A percentile compares a stretch with the other conserved stretches of the same genome.
Evolutionary conservation across 2,113 vertebrate genomes (phyloP).

Genomic region (Elanoides forficatus): DNA sequence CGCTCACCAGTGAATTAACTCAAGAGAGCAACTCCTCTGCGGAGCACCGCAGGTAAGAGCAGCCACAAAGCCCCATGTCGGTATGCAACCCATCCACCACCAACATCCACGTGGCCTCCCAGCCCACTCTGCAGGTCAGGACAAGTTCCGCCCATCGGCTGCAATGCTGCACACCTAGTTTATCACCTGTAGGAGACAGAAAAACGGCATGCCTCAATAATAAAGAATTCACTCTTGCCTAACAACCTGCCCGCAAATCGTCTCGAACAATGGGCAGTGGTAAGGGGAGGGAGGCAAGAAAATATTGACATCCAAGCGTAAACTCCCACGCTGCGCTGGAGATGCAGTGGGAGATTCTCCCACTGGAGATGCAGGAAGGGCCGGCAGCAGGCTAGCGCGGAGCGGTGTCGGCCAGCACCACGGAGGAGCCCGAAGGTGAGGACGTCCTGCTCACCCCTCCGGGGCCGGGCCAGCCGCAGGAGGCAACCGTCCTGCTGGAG

Average conservation of each 20-base stretch:
- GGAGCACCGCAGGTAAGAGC: background rate
- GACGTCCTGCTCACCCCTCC: background rate
- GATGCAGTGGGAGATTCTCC: background rate
- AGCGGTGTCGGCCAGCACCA: rapidly evolving
- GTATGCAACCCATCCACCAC: background rate
- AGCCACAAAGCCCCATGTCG: background rate
- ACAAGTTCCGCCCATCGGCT: background rate
- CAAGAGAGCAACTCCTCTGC: background rate
- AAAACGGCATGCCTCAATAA: background rate
- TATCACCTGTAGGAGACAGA: background rate
- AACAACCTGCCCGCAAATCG: background rate
- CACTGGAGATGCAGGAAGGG: background rate
- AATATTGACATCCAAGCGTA: rapidly evolving
- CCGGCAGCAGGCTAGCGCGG: rapidly evolving
- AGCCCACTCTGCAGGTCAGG: background rate
- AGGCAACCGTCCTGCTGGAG: background rate
- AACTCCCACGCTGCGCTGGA: background rate
- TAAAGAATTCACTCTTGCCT: background rate
- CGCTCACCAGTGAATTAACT: background rate
- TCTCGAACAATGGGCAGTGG: background rate
- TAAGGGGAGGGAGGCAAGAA: background rate
- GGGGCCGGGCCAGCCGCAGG: background rate
- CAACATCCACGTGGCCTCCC: background rate
- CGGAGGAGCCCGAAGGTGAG: rapidly evolving
- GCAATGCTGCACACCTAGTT: conserved; percentile 12